Conservation (phyloP, 2,888 invertebrate species). For the Allophyes oxyacanthae region DNA sequence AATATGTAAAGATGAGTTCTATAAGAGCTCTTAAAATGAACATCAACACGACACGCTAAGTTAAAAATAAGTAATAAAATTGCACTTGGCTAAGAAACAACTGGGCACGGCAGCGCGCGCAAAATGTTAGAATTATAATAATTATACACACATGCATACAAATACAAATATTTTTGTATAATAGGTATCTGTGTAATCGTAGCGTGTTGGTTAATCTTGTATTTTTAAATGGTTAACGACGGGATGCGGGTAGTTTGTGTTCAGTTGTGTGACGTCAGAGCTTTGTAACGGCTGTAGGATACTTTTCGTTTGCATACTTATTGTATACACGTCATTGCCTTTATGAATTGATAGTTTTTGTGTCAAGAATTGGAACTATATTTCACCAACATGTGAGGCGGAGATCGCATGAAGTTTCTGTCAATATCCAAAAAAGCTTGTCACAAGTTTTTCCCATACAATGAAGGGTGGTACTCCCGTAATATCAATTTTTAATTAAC, state of each 20-base stretch:
- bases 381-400: too few species aligned
- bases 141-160: slow-evolving; percentile 85
- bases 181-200: slow-evolving; percentile 86
- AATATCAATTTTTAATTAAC: slow-evolving; percentile 34
- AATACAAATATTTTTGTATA: slow-evolving; percentile 88
- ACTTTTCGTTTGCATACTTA: neutral
- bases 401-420: too few species aligned
- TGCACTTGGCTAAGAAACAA: slow-evolving; percentile 53
- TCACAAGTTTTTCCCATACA: neutral
- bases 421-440: too few species aligned
- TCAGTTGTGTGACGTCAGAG: slow-evolving; percentile 18
- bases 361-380: neutral
- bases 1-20: slow-evolving; percentile 6
- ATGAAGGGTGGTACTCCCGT: slow-evolving; percentile 15
- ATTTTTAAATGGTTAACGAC: slow-evolving; percentile 68
- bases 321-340: neutral
- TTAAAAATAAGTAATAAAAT: slow-evolving; percentile 25
- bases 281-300: neutral
- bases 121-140: slow-evolving; percentile 74
- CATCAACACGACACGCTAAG: slow-evolving; percentile 40
- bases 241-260: slow-evolving; percentile 29
- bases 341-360: neutral
- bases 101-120: slow-evolving; percentile 81
- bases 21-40: slow-evolving; percentile 21
- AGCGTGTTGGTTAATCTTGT: slow-evolving; percentile 83